These are phyloP conservation scores for Neodiprion pinetum DNA, from an alignment of 1,140 invertebrate species.

Conservation along the genomic window DNA sequence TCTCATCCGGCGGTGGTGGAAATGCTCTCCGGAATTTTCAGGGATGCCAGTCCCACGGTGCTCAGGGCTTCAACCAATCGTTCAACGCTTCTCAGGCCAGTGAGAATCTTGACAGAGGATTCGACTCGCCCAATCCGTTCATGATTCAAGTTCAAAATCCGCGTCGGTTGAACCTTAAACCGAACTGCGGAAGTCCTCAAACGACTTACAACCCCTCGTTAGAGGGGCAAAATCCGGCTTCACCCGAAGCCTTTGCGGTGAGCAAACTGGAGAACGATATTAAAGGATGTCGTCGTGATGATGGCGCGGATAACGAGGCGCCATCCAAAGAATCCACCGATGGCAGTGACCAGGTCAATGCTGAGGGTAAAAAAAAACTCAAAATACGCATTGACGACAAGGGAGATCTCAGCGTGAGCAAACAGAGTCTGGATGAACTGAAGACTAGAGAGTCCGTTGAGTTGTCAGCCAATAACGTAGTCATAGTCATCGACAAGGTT, in stretches of 20 bases:
- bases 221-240: neutral
- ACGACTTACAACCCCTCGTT: constrained; percentile 33
- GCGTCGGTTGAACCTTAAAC: constrained; percentile 45
- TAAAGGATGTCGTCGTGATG: neutral
- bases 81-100: constrained; percentile 20
- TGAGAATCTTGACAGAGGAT: constrained; percentile 17
- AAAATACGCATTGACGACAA: constrained; percentile 21
- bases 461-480: constrained; percentile 15
- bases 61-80: constrained; percentile 19
- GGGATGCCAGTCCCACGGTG: no score
- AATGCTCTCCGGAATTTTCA: neutral
- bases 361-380: constrained; percentile 47
- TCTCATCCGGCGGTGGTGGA: neutral
- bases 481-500: constrained; percentile 23
- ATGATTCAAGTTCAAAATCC: constrained; percentile 35
- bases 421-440: constrained; percentile 12
- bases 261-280: neutral
- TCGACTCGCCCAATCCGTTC: constrained; percentile 49
- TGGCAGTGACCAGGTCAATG: constrained; percentile 30
- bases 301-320: neutral
- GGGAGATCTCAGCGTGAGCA: constrained; percentile 6
- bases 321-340: neutral
- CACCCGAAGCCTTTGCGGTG: neutral
- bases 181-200: constrained; percentile 42
- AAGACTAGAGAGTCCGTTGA: constrained; percentile 18